phyloP scores from a whole-genome alignment of 2,113 vertebrate species.

The Bubo blakistoni region DNA sequence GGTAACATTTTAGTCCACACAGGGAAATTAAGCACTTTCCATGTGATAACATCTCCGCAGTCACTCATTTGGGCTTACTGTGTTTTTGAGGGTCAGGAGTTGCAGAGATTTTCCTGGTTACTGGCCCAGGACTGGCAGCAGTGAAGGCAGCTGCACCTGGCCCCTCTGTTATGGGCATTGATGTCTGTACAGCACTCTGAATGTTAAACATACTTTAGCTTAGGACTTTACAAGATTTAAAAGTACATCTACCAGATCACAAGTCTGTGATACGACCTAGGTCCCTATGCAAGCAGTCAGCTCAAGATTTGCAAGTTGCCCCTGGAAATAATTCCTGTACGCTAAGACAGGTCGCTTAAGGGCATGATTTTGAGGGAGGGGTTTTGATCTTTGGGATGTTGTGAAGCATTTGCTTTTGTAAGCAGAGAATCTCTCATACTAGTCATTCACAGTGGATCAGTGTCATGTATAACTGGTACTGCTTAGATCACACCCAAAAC shows the following conservation, averaged over 20 bases:
- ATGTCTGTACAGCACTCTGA: neutral
- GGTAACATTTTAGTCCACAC: neutral
- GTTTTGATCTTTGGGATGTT: neutral
- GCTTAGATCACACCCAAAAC: neutral
- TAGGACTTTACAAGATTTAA: neutral
- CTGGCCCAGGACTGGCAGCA: neutral
- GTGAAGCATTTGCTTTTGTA: neutral
- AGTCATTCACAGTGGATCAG: neutral
- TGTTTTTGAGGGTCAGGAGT: accelerated
- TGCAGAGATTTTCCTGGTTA: neutral
- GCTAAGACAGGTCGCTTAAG: neutral
- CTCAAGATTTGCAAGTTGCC: neutral
- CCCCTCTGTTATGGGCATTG: neutral
- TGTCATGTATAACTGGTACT: neutral
- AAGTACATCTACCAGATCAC: neutral
- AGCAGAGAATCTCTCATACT: neutral
- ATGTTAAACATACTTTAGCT: neutral
- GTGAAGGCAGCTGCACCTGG: neutral
- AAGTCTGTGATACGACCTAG: neutral
- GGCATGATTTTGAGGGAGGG: neutral
- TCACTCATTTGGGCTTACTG: neutral
- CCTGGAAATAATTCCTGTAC: neutral
- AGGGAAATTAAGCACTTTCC: neutral
- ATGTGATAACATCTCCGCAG: neutral
- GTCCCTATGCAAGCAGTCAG: accelerated